Base-by-base conservation (phyloP, 35 echinoderm and acorn worm species). In the Patiria miniata region DNA sequence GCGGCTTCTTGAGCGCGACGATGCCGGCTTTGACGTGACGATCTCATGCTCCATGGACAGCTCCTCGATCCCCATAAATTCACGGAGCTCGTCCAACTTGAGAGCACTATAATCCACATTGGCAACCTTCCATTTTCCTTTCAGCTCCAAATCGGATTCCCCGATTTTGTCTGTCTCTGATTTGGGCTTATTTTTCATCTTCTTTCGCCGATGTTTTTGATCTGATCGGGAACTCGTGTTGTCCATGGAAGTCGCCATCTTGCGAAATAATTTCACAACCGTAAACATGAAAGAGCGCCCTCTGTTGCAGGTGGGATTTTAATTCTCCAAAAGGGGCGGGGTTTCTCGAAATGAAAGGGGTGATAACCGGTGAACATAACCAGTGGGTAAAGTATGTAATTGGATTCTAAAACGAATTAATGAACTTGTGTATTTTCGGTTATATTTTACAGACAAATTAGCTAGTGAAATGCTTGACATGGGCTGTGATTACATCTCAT, bases 51-150 rank as follows among this genome's bases (percentile, higher is more conserved):
- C 73, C 47, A 78, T 52, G 29, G 28, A 47, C 50, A 87, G 50
- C 37, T 78, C 69, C 37, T 87, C 85, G n/a, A 87, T 87, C 37
- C 85, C 85, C 17, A 87, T 38, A 42, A 87, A 87, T 78, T 77
- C 61, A 52, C 85, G 61, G 44, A 87, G 47, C 37, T 87, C 85
- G 18, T 79, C 69, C 28, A 78, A 42, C 28, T 68, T 77, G 22
- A 87, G 52, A 0, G 85, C 73, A 39, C 65, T 28, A 10, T 53
- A 51, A 54, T 87, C 85, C 73, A 87, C 76, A 53, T 87, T 68
- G 10, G 51, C 73, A 18, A 77, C 65, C 32, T 50, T 87, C 85
- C 85, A 87, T 1, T 87, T 87, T 50, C 77, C 39, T 0, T 87
- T 34, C 6, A 17, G 1, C 8, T 78, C 28, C 44, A 79, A 8